phyloP scores from a whole-genome alignment of 1,140 invertebrate genomes.

The Zaprionus inermis region DNA sequence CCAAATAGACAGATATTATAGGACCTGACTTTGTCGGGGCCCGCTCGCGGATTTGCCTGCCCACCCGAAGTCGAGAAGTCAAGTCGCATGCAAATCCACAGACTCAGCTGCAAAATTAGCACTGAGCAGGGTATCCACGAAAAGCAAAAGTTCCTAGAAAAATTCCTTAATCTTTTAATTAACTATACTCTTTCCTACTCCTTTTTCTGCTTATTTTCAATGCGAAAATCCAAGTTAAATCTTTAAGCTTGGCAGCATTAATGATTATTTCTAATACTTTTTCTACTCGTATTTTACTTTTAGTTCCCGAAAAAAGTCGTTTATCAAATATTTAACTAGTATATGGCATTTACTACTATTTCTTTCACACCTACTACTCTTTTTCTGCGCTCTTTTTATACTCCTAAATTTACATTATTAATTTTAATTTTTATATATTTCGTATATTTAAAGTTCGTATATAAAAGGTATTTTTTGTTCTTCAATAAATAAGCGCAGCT shows the following conservation, averaged over 20 bases:
- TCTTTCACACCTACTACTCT: neutral
- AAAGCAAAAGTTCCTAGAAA: neutral
- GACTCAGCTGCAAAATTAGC: constrained; percentile 42
- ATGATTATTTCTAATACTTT: too few species aligned
- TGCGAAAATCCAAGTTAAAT: too few species aligned
- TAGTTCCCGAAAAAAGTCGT: too few species aligned
- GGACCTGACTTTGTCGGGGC: constrained; percentile 34
- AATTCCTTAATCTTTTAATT: neutral
- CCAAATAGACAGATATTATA: constrained; percentile 71
- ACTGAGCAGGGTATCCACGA: constrained; percentile 3
- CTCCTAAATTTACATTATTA: too few species aligned
- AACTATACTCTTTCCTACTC: neutral
- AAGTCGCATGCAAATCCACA: constrained; percentile 52
- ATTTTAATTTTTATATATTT: too few species aligned
- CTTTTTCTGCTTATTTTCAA: too few species aligned
- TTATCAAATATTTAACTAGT: too few species aligned
- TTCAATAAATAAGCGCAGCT: too few species aligned
- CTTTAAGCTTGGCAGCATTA: too few species aligned
- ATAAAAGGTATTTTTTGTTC: too few species aligned
- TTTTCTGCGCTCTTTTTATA: too few species aligned
- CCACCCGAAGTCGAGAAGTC: constrained; percentile 67
- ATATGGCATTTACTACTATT: neutral
- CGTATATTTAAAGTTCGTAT: too few species aligned
- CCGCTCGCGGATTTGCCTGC: neutral
- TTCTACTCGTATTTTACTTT: neutral